Evolutionary conservation across 2,888 invertebrate species (phyloP), one percentile per base, ranked within the genome.

Genomic region (Macaria notata): DNA sequence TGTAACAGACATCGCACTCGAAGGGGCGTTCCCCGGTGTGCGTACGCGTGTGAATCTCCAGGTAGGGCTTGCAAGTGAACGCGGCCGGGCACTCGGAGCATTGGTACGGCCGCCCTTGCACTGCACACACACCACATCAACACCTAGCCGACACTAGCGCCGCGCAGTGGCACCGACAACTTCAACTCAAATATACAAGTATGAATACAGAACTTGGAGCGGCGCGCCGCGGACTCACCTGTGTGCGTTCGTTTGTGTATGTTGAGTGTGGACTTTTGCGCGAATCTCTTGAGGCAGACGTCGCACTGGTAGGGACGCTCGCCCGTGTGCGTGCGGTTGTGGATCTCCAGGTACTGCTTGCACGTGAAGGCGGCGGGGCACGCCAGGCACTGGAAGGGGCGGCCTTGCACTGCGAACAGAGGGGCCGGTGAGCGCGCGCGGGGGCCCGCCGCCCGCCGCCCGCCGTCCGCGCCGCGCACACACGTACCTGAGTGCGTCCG

Each of bases 211-310:
- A 53, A 47, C 44, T 8, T 33, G 45, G 31, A 45, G 30, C 33
- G 39, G 62, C 57, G 64, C 51, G 61, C 60, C 61, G 56, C 53
- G 51, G 30, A 82, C 87, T 79, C 74, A 92, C 93, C 93, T 76
- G 95, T 95, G 88, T 96, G 96, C 73, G 95, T 95, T 79, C 95
- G 90, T 88, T 95, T 95, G 89, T 96, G 96, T 75, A 95, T 96
- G 83, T 96, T 96, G 73, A 96, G 92, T 73, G 95, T 95, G 70
- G 95, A 95, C 84, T 96, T 95, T 89, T 96, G 96, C 70, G 95
- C 95, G 90, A 96, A 96, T 79, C 95, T 92, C 88, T 96, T 96
- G 81, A 94, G 93, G 82, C 95, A 96, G 64, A 95, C 92, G 81
- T 95, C 95, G 83, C 95, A 96, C 84, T 95, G 92, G 83, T 92